These are phyloP conservation scores for Anas bahamensis DNA, from an alignment of 2,797 vertebrate species.

Conservation along the genomic window DNA sequence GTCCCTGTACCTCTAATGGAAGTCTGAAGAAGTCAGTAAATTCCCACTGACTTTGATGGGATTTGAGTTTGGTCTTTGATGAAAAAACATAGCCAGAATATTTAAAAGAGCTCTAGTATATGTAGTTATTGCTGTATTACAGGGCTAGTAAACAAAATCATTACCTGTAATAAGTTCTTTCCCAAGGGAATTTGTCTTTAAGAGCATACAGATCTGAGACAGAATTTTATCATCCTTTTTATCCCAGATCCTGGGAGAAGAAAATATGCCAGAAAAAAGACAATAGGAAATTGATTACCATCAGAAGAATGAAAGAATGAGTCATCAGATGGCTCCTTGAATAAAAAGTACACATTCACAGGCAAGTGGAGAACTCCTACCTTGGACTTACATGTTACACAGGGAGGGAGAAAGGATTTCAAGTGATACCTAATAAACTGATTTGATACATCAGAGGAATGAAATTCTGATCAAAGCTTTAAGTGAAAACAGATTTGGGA, in stretches of 20 bases:
- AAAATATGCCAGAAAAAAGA: slow-evolving; percentile 1
- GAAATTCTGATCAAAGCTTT: neutral
- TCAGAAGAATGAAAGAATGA: slow-evolving; percentile 9
- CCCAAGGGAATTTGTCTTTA: slow-evolving; percentile 7
- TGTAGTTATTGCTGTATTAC: neutral
- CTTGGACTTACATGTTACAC: neutral
- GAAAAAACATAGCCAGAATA: neutral
- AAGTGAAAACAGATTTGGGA: neutral
- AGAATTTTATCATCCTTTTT: slow-evolving; percentile 29
- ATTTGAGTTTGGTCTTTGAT: slow-evolving; percentile 2
- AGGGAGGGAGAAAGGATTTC: neutral
- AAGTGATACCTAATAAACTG: neutral
- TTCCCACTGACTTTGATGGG: neutral
- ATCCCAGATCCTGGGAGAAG: neutral
- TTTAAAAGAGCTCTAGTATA: slow-evolving; percentile 7
- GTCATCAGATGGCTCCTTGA: neutral
- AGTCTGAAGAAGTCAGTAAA: neutral
- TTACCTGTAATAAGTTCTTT: slow-evolving; percentile 39
- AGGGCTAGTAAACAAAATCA: slow-evolving; percentile 55
- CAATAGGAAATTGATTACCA: slow-evolving; percentile 4
- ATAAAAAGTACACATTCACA: neutral
- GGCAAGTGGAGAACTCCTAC: neutral
- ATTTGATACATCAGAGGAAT: neutral
- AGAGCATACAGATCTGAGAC: slow-evolving; percentile 9
- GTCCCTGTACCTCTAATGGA: neutral